phyloP scores from a whole-genome alignment of 1,140 invertebrate species.

The Caerostris darwini region DNA sequence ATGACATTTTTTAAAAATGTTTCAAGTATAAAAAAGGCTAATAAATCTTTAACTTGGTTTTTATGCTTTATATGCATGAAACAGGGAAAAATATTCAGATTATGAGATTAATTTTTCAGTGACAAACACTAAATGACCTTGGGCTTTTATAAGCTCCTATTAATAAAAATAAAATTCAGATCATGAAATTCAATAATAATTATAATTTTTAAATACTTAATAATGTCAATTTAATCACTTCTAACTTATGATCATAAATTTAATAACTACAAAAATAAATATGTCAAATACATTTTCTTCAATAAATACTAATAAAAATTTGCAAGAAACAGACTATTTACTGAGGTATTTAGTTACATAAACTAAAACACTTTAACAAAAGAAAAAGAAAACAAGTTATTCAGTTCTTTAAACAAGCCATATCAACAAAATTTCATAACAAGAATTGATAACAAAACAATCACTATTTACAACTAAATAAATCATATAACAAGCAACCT shows the following conservation, averaged over 20 bases:
- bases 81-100: no score
- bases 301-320: neutral
- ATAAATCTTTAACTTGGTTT: no score
- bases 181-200: neutral
- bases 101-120: no score
- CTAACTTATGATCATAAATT: neutral
- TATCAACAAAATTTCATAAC: constrained; percentile 40
- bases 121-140: no score
- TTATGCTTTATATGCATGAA: no score
- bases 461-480: constrained; percentile 28
- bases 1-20: no score
- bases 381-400: neutral
- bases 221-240: neutral
- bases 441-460: constrained; percentile 37
- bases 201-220: neutral
- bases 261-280: neutral
- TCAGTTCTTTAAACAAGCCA: neutral
- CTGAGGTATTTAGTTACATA: neutral
- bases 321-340: neutral
- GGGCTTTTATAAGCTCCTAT: no score
- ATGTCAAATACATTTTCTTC: neutral
- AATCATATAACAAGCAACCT: neutral
- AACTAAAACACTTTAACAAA: neutral
- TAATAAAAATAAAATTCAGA: no score
- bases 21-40: no score